Percentiles rank a stretch among this genome's conserved stretches.
Conservation (phyloP, 1,140 invertebrate species). For the Berghia stephanieae region DNA sequence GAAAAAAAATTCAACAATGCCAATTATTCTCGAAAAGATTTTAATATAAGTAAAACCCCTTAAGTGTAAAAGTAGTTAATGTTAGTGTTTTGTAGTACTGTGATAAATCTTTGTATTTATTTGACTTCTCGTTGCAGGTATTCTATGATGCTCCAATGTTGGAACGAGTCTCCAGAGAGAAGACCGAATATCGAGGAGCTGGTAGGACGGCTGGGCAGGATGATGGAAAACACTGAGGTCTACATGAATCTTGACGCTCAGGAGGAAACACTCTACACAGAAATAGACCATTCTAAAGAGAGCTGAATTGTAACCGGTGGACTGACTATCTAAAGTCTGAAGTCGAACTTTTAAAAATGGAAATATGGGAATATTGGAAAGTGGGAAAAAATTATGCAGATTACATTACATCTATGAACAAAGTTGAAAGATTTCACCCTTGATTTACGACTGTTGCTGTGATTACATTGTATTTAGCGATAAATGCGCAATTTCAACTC, state of each 20-base stretch:
- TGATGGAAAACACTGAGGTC: constrained; percentile 60
- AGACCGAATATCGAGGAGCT: constrained; percentile 54
- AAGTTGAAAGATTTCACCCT: neutral
- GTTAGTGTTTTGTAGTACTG: too few relatives aligned
- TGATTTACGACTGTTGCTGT: too few relatives aligned
- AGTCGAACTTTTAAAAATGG: neutral
- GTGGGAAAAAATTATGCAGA: neutral
- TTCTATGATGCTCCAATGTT: constrained; percentile 61
- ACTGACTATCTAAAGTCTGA: neutral
- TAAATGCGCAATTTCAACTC: too few relatives aligned
- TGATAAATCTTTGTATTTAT: too few relatives aligned
- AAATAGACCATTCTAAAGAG: constrained; percentile 51
- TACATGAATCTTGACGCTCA: constrained; percentile 52
- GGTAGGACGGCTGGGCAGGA: constrained; percentile 45
- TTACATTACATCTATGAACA: neutral
- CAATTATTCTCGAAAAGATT: too few relatives aligned
- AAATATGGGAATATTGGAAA: neutral
- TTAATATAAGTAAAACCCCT: too few relatives aligned
- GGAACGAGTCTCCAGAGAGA: constrained; percentile 51
- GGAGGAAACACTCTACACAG: constrained; percentile 51
- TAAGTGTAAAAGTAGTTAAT: too few relatives aligned
- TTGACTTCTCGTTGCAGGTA: too few relatives aligned
- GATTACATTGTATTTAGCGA: too few relatives aligned
- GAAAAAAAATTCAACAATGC: too few relatives aligned
- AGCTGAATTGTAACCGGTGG: neutral